phyloP scores from a whole-genome alignment of 2,113 vertebrate species.

The Galemys pyrenaicus region DNA sequence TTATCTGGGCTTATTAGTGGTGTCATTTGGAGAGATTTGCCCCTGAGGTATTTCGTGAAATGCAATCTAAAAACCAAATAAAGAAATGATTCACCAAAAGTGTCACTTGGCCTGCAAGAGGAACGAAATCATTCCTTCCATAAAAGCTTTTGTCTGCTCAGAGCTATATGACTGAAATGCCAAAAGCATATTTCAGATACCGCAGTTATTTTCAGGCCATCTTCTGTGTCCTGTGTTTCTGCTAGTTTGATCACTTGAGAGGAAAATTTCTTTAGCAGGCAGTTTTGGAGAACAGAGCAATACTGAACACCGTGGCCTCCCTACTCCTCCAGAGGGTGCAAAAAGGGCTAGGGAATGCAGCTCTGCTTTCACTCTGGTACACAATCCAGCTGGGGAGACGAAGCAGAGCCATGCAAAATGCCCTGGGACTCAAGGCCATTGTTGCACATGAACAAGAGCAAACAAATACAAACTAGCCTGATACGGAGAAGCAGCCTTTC shows the following conservation, averaged over 20 bases:
- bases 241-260: background rate
- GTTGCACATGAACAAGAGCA: too few species aligned
- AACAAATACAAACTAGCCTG: background rate
- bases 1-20: constrained; percentile 37
- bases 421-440: background rate
- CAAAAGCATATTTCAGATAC: background rate
- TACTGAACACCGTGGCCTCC: too few species aligned
- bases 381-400: background rate
- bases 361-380: background rate
- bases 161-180: background rate
- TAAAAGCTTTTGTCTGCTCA: background rate
- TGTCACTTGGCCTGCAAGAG: background rate
- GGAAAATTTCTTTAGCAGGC: background rate
- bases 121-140: background rate
- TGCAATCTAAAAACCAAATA: constrained; percentile 27
- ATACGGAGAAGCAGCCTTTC: too few species aligned
- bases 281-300: background rate
- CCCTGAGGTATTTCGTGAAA: constrained; percentile 38
- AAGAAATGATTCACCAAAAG: constrained; percentile 1
- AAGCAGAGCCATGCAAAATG: background rate
- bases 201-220: background rate
- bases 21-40: constrained; percentile 52
- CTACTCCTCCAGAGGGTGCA: too few species aligned
- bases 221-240: background rate
- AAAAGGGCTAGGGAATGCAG: background rate